Evolutionary conservation across 2,888 invertebrate genomes (phyloP).

Genomic region (Apamea monoglypha): DNA sequence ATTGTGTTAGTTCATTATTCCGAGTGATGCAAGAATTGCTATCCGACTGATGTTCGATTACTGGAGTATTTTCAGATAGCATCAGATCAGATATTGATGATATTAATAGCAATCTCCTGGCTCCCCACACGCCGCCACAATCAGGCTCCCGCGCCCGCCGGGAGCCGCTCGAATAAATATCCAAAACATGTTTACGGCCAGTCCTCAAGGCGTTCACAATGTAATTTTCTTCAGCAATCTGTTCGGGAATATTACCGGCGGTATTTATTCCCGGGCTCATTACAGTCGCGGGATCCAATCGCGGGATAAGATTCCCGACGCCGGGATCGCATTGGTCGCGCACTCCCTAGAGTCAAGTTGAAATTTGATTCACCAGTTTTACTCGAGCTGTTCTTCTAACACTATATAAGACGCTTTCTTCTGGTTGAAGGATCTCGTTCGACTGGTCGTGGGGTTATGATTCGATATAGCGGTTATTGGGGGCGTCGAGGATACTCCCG

Average conservation of each 20-base stretch:
- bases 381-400: constrained; percentile 53
- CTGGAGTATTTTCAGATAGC: constrained; percentile 20
- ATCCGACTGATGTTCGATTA: constrained; percentile 28
- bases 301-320: constrained; percentile 71
- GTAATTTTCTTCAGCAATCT: constrained; percentile 80
- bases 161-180: constrained; percentile 66
- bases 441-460: constrained; percentile 73
- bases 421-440: constrained; percentile 51
- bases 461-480: constrained; percentile 85
- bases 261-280: constrained; percentile 86
- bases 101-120: constrained; percentile 49
- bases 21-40: constrained; percentile 11
- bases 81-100: constrained; percentile 29
- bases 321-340: constrained; percentile 80
- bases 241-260: constrained; percentile 77
- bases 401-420: constrained; percentile 36
- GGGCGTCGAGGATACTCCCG: constrained; percentile 75
- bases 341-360: constrained; percentile 79
- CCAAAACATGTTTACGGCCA: constrained; percentile 75
- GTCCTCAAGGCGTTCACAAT: constrained; percentile 72
- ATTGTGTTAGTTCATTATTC: not conserved
- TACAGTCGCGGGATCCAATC: constrained; percentile 82
- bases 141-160: constrained; percentile 49
- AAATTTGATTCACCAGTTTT: constrained; percentile 73
- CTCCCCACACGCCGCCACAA: constrained; percentile 47